These are phyloP conservation scores for Callinectes sapidus DNA, from an alignment of 2,888 invertebrate species.

Conservation along the genomic window DNA sequence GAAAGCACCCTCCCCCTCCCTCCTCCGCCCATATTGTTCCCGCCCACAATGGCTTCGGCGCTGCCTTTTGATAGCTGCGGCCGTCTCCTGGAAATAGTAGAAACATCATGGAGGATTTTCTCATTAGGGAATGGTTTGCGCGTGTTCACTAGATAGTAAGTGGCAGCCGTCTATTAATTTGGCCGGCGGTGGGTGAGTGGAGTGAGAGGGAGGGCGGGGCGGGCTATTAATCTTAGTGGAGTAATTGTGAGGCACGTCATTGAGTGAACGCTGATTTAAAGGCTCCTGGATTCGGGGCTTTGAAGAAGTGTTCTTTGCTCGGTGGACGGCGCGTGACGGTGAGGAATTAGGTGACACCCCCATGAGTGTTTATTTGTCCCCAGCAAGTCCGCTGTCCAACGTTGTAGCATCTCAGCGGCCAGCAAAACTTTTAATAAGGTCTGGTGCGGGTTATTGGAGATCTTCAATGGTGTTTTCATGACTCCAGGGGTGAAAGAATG, in stretches of 20 bases:
- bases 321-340: background rate
- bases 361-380: background rate
- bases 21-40: conserved; percentile 16
- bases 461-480: too few relatives aligned
- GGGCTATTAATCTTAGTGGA: conserved; percentile 23
- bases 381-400: too few relatives aligned
- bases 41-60: conserved; percentile 8
- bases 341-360: background rate
- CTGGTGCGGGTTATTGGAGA: too few relatives aligned
- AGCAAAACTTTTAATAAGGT: too few relatives aligned
- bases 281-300: conserved; percentile 3
- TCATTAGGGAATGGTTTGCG: background rate
- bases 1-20: background rate
- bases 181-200: background rate
- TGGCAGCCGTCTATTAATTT: background rate
- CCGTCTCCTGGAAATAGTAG: conserved; percentile 23
- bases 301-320: background rate
- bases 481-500: too few relatives aligned
- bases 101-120: conserved; percentile 18
- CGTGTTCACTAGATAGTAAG: conserved; percentile 15
- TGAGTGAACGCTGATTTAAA: background rate
- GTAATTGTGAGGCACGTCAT: background rate
- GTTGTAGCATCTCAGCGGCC: too few relatives aligned
- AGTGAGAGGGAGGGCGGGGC: background rate
- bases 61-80: conserved; percentile 17